Evolutionary conservation across 2,113 vertebrate species (phyloP), one percentile per base, ranked within the genome.

Genomic region (Accipiter virgatus): DNA sequence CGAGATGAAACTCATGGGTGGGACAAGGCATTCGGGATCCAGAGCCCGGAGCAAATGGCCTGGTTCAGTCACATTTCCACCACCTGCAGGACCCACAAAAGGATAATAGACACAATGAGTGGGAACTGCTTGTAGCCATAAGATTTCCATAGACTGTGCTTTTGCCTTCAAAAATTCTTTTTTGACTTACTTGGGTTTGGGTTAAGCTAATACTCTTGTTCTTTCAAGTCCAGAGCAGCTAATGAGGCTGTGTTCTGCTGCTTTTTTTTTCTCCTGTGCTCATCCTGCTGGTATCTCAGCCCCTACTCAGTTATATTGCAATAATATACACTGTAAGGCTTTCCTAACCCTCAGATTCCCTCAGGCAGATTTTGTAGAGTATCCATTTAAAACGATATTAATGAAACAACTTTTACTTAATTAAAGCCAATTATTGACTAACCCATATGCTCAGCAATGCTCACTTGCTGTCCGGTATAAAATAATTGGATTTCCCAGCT

Each of bases 361-460:
- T 32, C 70, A 71, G 71, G 72, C 55, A 86, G 91, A 42, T 72
- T 91, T 92, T 65, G 83, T 40, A 87, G 29, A 65, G 26, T 47
- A 95, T 58, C 80, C 53, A 40, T n/a, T 96, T 80, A 68, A 94
- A 91, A 59, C 1, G 0, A n/a, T 88, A 92, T 67, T 75, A 97
- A 95, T 80, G 81, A 95, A 79, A 78, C 43, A 92, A 88, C 85
- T 94, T 88, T 65, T 73, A 87, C 94, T 94, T 96, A 90, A 97
- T 96, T 96, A 96, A 89, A 93, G 74, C 48, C 77, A 63, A 75
- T 90, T 95, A 97, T 95, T 92, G 93, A 87, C 84, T 72, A 48
- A 55, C 32, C 67, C 75, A 17, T 45, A 25, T 15, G 42, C 68
- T 72, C 63, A 34, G 61, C 67, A 14, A 62, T 8, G 53, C 65